These are phyloP conservation scores for Pseudomyrmex cubaensis DNA, from an alignment of 1,140 invertebrate genomes.

Conservation along the genomic window DNA sequence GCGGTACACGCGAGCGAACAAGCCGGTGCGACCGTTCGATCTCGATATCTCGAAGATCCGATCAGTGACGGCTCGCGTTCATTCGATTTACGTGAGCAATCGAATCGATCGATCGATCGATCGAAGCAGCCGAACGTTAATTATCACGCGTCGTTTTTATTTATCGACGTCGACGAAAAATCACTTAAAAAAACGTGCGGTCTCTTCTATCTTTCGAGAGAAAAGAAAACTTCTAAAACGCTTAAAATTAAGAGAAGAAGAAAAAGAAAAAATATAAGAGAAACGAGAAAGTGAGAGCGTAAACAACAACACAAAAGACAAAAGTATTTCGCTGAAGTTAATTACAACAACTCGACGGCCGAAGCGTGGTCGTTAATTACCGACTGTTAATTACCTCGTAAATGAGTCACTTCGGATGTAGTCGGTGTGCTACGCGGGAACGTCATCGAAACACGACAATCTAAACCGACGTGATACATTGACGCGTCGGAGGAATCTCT, in stretches of 20 bases:
- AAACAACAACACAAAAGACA: slow-evolving; percentile 24
- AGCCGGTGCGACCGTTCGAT: slow-evolving; percentile 44
- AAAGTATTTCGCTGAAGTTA: slow-evolving; percentile 14
- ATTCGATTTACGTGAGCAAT: slow-evolving; percentile 27
- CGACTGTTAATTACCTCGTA: slow-evolving; percentile 49
- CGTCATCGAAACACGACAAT: slow-evolving; percentile 18
- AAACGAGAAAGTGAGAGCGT: background rate
- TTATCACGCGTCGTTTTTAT: slow-evolving; percentile 75
- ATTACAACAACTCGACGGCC: slow-evolving; percentile 31
- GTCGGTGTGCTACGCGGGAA: slow-evolving; percentile 2
- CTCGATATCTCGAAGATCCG: slow-evolving; percentile 67
- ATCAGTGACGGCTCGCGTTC: slow-evolving; percentile 45
- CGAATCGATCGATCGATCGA: slow-evolving; percentile 59
- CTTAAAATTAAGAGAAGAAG: slow-evolving; percentile 15
- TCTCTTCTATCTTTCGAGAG: background rate
- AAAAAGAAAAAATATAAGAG: background rate
- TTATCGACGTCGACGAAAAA: slow-evolving; percentile 56
- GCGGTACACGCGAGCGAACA: slow-evolving; percentile 52
- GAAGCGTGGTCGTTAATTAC: slow-evolving; percentile 18
- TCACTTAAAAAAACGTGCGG: slow-evolving; percentile 39
- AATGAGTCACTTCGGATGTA: slow-evolving; percentile 2
- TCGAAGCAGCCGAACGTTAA: slow-evolving; percentile 65
- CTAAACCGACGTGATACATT: slow-evolving; percentile 24
- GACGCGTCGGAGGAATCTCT: background rate
- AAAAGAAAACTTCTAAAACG: background rate